Conservation (phyloP, 2,888 invertebrate genomes). For the Lithophane ornitopus region DNA sequence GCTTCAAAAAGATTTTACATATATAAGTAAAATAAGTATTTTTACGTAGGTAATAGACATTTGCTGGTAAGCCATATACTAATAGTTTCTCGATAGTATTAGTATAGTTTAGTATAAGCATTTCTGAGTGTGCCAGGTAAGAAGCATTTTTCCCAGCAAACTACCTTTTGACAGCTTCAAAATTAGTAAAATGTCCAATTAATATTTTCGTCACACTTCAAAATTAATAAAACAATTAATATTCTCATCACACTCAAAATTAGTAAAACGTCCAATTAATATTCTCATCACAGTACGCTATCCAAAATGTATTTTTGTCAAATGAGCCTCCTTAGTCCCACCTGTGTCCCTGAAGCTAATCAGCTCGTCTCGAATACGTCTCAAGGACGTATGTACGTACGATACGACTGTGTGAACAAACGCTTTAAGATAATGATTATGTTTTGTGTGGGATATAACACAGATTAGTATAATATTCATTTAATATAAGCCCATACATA, state of each 20-base stretch:
- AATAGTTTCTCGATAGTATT: no score
- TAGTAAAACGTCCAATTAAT: neutral
- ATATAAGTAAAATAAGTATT: neutral
- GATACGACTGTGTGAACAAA: neutral
- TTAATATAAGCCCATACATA: no score
- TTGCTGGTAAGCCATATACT: neutral
- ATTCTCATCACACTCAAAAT: conserved; percentile 3
- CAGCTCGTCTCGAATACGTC: conserved; percentile 12
- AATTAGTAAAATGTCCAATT: neutral
- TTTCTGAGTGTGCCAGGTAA: neutral
- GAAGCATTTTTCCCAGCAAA: neutral
- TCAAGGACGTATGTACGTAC: conserved; percentile 14
- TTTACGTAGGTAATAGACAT: neutral
- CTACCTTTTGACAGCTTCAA: neutral
- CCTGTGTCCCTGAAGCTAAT: conserved; percentile 40
- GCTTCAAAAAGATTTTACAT: neutral
- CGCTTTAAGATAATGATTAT: neutral
- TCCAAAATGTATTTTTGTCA: conserved; percentile 25
- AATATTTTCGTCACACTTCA: conserved; percentile 3
- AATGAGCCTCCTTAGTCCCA: conserved; percentile 14
- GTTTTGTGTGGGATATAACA: neutral
- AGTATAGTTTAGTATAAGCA: neutral
- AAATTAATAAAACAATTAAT: neutral
- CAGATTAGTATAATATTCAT: no score
- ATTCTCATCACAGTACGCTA: neutral